These are phyloP conservation scores for Pipra filicauda DNA, from an alignment of 2,113 vertebrate genomes.

Conservation along the genomic window DNA sequence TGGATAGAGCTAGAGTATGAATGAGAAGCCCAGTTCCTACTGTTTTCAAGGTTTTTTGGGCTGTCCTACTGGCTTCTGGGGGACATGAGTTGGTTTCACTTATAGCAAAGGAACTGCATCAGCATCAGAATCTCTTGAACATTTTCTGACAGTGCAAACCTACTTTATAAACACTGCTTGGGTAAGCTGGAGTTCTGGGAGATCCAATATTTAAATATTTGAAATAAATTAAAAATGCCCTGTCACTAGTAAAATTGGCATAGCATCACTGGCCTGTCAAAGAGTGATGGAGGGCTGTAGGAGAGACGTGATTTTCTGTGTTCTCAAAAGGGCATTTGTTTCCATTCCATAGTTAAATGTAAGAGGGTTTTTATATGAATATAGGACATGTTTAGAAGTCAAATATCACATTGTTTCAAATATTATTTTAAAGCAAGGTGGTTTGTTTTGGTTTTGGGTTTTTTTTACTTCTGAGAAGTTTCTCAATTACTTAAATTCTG, in stretches of 20 bases:
- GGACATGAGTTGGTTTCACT: not conserved
- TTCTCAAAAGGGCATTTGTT: not conserved
- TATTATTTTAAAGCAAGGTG: not conserved
- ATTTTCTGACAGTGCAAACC: not conserved
- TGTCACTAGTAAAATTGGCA: not conserved
- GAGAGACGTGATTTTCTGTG: not conserved
- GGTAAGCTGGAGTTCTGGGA: not conserved
- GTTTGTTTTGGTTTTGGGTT: accelerated
- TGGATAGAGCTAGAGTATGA: not conserved
- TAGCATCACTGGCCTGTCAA: not conserved
- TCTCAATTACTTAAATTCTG: not conserved
- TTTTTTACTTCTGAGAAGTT: not conserved
- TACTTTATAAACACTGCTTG: not conserved
- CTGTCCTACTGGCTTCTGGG: not conserved
- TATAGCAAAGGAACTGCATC: not conserved
- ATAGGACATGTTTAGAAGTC: not conserved
- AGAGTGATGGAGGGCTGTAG: not conserved
- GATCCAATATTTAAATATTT: not conserved
- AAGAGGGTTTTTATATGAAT: accelerated
- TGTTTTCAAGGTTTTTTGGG: not conserved
- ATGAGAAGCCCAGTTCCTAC: not conserved
- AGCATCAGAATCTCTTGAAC: not conserved
- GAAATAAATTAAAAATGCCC: not conserved
- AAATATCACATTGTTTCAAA: not conserved
- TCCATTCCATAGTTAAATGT: not conserved